A percentile compares a stretch with the other conserved stretches of the same genome.
Evolutionary conservation across 2,797 vertebrate genomes (phyloP).

Genomic region (Aulostomus chinensis): DNA sequence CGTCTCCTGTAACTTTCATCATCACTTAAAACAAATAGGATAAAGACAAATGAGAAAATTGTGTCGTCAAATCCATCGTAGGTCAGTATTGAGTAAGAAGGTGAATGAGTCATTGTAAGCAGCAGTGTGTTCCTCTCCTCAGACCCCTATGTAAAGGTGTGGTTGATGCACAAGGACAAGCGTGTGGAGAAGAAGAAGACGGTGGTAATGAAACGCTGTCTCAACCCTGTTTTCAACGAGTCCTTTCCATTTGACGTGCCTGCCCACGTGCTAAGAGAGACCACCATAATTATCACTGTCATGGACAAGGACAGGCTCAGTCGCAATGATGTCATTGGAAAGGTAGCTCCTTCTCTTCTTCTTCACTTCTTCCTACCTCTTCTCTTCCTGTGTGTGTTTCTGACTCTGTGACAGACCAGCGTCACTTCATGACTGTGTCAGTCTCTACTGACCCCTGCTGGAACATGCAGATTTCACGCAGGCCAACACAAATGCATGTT

Average conservation of each 20-base stretch:
- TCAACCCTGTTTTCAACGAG: conserved; percentile 98
- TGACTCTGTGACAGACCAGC: conserved; percentile 34
- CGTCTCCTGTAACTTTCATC: conserved; percentile 10
- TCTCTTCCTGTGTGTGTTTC: conserved; percentile 39
- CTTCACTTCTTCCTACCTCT: conserved; percentile 27
- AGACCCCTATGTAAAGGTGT: conserved; percentile 99
- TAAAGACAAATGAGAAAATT: conserved; percentile 14
- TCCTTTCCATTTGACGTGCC: conserved; percentile 97
- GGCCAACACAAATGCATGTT: no score
- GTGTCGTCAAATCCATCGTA: not conserved
- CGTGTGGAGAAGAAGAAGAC: conserved; percentile 99
- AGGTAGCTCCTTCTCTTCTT: conserved; percentile 81
- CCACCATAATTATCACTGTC: conserved; percentile 98
- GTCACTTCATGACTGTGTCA: conserved; percentile 20
- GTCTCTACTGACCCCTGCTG: conserved; percentile 76
- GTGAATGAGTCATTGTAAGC: not conserved
- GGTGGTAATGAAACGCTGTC: conserved; percentile 95
- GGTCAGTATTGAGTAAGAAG: no score
- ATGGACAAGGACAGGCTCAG: conserved; percentile 99
- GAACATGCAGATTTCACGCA: conserved; percentile 11
- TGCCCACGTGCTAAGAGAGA: conserved; percentile 96
- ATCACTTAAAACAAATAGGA: not conserved
- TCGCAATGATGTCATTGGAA: conserved; percentile 98
- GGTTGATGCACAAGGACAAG: conserved; percentile 99
- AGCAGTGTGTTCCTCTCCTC: conserved; percentile 8